Conservation (phyloP, 2,113 vertebrate species). For the Pantherophis guttatus region DNA sequence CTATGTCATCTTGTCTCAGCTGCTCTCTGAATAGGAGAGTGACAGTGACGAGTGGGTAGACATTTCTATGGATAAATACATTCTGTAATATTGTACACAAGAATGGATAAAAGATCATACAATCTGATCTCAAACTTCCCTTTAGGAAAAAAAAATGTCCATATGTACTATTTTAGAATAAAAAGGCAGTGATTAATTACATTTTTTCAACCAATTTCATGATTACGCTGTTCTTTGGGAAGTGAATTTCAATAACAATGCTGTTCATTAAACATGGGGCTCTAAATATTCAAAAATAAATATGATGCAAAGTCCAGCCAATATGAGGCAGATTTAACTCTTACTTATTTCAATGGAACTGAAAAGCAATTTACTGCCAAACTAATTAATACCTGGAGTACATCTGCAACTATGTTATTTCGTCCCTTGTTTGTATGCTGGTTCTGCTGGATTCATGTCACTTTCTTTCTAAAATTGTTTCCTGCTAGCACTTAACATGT, state of each 20-base stretch:
- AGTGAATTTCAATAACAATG: neutral
- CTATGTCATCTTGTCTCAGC: neutral
- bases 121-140: neutral
- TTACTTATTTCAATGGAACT: neutral
- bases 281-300: neutral
- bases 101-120: neutral
- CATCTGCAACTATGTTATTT: neutral
- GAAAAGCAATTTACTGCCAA: neutral
- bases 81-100: neutral
- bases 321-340: neutral
- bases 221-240: neutral
- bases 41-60: neutral
- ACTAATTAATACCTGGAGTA: neutral
- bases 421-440: neutral
- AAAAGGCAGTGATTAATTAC: neutral
- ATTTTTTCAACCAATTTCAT: neutral
- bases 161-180: neutral
- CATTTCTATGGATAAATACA: neutral
- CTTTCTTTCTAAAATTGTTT: neutral
- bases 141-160: neutral
- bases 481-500: neutral
- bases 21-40: neutral
- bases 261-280: neutral
- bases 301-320: neutral
- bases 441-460: neutral